Evolutionary conservation across 2,888 invertebrate genomes (phyloP), one percentile per base, ranked within the genome.

Genomic region (Stratiomys singularior): DNA sequence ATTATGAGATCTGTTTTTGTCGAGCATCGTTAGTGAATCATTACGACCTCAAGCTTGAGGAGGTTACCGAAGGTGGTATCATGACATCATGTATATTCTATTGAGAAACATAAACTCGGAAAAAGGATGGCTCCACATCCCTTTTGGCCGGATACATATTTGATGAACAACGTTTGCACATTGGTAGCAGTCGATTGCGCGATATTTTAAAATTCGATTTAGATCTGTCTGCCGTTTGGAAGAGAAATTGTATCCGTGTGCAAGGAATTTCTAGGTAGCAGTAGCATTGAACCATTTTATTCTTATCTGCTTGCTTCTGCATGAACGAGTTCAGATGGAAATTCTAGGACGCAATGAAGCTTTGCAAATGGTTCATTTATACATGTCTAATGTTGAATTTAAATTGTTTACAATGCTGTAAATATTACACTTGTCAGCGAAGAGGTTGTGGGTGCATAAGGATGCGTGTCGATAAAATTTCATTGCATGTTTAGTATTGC

Each of bases 181-280:
- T 58, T 60, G 74, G 15, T 23, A 25, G 11, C 23, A 74, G 74
- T 60, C 74, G 74, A 74, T 58, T 74, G 60, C 69, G 63, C 77
- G 67, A 67, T 77, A 79, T 79, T 79, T 79, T 78, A 77, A 79
- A 78, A 78, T 79, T 79, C 77, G 78, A 78, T 79, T 79, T 58
- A 25, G 52, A 63, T 63, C 74, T 72, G 78, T 66, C 76, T 76
- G 63, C 69, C 46, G 30, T 56, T 69, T 69, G 58, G 72, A 72
- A 72, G 21, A 44, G 60, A 28, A 56, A 30, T 21, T 21, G 44
- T 37, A 37, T 56, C 28, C 52, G 52, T 56, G 72, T 28, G 69
- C 21, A 27, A 7, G 9, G 37, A 27, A 15, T 27, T 25, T 5
- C 21, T 11, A 60, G 60, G n/a, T 11, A 60, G 18, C 60, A 60